phyloP scores from a whole-genome alignment of 2,113 vertebrate genomes.

The Jaculus jaculus region DNA sequence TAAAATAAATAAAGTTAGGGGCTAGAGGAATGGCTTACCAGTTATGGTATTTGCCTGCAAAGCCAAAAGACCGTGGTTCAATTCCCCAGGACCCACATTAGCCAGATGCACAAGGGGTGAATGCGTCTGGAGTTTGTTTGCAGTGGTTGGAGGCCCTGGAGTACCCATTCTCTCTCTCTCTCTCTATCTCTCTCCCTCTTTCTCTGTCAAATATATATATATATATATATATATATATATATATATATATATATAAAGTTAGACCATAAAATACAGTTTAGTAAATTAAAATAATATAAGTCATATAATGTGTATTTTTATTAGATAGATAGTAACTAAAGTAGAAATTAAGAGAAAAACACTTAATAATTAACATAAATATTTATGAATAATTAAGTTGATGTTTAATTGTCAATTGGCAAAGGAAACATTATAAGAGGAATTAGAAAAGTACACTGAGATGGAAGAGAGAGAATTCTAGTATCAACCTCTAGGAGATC shows the following conservation, averaged over 20 bases:
- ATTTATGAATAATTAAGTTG: not conserved
- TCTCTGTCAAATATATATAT: no score
- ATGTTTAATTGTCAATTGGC: not conserved
- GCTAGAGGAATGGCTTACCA: no score
- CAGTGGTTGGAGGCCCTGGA: no score
- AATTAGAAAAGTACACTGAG: not conserved
- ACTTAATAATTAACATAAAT: not conserved
- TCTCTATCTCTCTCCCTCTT: no score
- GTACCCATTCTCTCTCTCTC: no score
- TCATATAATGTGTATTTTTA: not conserved
- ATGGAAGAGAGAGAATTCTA: not conserved
- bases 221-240: no score
- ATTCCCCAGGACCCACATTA: no score
- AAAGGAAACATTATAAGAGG: not conserved
- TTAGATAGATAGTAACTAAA: not conserved
- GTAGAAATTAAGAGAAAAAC: not conserved
- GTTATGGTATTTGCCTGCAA: no score
- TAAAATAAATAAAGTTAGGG: not conserved
- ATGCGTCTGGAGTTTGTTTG: no score
- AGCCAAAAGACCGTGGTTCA: no score
- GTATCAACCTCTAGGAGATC: not conserved
- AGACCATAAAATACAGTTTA: not conserved
- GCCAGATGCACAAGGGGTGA: no score
- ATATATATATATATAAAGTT: not conserved
- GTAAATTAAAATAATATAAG: not conserved